phyloP scores from a whole-genome alignment of 1,140 invertebrate genomes.

The Oryctes rhinoceros region DNA sequence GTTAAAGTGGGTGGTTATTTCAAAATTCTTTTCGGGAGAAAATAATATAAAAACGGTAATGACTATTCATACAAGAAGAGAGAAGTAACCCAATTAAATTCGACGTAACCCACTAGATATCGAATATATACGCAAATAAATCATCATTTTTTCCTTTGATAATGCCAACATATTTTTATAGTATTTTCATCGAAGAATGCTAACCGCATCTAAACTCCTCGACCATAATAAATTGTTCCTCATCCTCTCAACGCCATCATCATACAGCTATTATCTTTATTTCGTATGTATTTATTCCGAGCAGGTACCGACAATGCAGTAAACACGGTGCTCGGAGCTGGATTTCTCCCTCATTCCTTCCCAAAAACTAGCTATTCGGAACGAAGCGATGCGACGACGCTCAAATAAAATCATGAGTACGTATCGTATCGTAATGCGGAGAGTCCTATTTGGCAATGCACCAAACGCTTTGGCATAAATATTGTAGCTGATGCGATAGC shows the following conservation, averaged over 20 bases:
- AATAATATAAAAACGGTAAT: too few species aligned
- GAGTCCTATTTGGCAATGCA: conserved; percentile 17
- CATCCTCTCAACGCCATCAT: not conserved
- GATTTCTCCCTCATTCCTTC: conserved; percentile 1
- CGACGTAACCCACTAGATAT: too few species aligned
- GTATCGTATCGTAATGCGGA: conserved; percentile 17
- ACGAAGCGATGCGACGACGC: conserved; percentile 1
- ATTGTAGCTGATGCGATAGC: not conserved
- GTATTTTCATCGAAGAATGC: not conserved
- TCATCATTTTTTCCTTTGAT: too few species aligned
- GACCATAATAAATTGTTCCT: not conserved
- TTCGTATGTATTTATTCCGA: conserved; percentile 22
- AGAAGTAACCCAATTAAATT: too few species aligned
- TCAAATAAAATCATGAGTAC: conserved; percentile 19
- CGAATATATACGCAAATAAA: too few species aligned
- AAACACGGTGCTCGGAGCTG: not conserved
- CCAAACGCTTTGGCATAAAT: conserved; percentile 18
- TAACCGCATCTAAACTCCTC: not conserved
- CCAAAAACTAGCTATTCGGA: not conserved
- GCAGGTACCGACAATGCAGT: not conserved
- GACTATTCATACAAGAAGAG: too few species aligned
- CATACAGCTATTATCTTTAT: conserved; percentile 15
- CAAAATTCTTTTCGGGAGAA: too few species aligned
- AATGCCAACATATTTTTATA: too few species aligned
- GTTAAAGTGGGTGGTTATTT: too few species aligned